Evolutionary conservation across 2,888 invertebrate genomes (phyloP), one percentile per base, ranked within the genome.

Genomic region (Lumbricus terrestris): DNA sequence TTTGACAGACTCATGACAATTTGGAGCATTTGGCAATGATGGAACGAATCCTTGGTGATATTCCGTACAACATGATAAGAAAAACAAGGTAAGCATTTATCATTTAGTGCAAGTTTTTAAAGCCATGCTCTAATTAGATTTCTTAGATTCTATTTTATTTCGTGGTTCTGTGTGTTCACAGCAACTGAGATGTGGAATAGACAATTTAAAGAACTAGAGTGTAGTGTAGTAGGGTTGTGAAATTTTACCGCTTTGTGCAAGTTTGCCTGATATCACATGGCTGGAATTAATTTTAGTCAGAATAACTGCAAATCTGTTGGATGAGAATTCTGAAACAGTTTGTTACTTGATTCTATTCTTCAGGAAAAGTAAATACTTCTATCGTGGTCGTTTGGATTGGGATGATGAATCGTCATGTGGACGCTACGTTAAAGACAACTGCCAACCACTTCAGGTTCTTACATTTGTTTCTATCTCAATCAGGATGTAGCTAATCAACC

Each of bases 21-120:
- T 96, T 98, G 93, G 99, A 99, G 95, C 99, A 99, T 96, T 96
- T 99, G 95, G 99, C 99, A 93, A 99, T 99, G 99, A 99, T 99
- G 99, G 99, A 99, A 96, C 96, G 99, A 93, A 99, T 99, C 94
- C 96, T 99, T 92, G 99, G 99, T 91, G 97, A 98, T 93, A 97
- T 99, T 95, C 99, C 99, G 90, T 97, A 97, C 96, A 97, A 98
- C 90, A 96, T 96, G 96, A 95, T 95, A 88, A 95, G 95, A 92
- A 95, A 95, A 93, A 95, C 96, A 89, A 96, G 96, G 98, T 98
- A 95, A 93, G 95, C 83, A 35, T 33, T 35, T 33, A 93, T 95
- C 83, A 35, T 33, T 35, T 33, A 37, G 34, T 16, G 83, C 35
- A 11, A 29, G 33, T 83, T 1, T 83, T 85, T 35, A 18, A 85